Base-by-base conservation (phyloP, 2,797 vertebrate genomes). In the Parambassis ranga region DNA sequence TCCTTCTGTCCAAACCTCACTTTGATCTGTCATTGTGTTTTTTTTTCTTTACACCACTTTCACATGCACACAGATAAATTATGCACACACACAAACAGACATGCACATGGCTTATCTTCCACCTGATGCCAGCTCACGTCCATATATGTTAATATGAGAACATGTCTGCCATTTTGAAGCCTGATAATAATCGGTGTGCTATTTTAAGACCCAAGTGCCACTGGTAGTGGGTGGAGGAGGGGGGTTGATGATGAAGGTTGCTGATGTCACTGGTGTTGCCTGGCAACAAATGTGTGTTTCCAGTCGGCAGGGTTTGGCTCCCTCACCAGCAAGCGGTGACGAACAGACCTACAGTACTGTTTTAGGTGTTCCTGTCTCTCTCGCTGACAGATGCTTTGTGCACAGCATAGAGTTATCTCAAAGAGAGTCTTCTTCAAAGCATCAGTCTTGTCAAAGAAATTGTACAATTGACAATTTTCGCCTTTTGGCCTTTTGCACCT, bases 261-360 rank as follows among this genome's bases (percentile, higher is more conserved):
- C 90, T 92, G 89, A 93, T 92, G 87, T 93, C 88, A 85, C 87
- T 49, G 23, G 70, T 84, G 92, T 94, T 90, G 90, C 92, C 48
- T 87, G 84, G 92, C 81, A 95, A 92, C 91, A 64, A 43, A 81
- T 76, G 35, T 72, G 81, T 88, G 84, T 89, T 90, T 87, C 77
- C 87, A 87, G 81, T 82, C 85, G 57, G 65, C 66, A 84, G 84
- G 71, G 60, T 84, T 75, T 78, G 76, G 57, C 75, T 76, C 75
- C 76, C 71, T 90, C 70, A 52, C 79, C 86, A 84, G 80, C 46
- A 68, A 74, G 78, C 82, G 69, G 33, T 18, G 71, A 70, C 52
- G 81, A 60, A 76, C 73, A 77, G 90, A 82, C 69, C 61, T 52
- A 33, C 59, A 58, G 63, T 46, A 35, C 49, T 63, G 59, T 64